phyloP scores from a whole-genome alignment of 2,888 invertebrate genomes.

The Polietes domitor region DNA sequence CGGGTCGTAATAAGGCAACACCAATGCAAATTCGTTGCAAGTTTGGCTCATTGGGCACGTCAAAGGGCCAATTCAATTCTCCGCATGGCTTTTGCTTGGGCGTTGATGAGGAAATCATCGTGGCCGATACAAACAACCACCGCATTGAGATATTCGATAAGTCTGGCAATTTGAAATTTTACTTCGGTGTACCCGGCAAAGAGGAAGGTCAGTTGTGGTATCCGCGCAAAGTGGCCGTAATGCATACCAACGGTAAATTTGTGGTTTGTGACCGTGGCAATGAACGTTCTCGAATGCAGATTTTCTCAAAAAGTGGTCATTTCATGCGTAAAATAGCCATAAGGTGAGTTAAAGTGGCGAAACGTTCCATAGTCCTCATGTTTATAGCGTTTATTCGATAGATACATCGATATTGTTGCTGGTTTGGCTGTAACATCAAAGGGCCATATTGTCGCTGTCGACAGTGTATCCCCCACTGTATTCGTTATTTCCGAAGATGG shows the following conservation, averaged over 20 bases:
- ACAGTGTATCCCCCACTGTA: slow-evolving; percentile 97
- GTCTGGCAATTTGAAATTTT: slow-evolving; percentile 94
- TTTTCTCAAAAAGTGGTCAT: slow-evolving; percentile 97
- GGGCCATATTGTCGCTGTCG: slow-evolving; percentile 97
- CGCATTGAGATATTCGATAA: slow-evolving; percentile 97
- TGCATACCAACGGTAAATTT: slow-evolving; percentile 92
- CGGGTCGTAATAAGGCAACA: slow-evolving; percentile 87
- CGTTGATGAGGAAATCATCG: slow-evolving; percentile 96
- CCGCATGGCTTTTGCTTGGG: slow-evolving; percentile 98
- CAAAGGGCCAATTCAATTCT: slow-evolving; percentile 97
- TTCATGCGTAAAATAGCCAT: slow-evolving; percentile 97
- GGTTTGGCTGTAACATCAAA: slow-evolving; percentile 95
- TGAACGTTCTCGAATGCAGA: slow-evolving; percentile 98
- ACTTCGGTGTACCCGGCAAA: slow-evolving; percentile 96
- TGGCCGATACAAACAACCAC: slow-evolving; percentile 98
- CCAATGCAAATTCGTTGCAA: slow-evolving; percentile 95
- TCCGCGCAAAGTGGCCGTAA: slow-evolving; percentile 96
- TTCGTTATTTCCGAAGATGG: slow-evolving; percentile 96
- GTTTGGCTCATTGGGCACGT: slow-evolving; percentile 96
- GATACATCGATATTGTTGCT: slow-evolving; percentile 95
- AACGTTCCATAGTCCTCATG: background rate
- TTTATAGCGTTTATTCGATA: slow-evolving; percentile 69
- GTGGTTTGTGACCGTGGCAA: slow-evolving; percentile 99
- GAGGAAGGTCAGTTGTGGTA: slow-evolving; percentile 99
- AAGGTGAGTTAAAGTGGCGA: slow-evolving; percentile 73